A percentile compares a stretch with the other conserved stretches of the same genome.
Evolutionary conservation across 2,888 invertebrate genomes (phyloP).

Genomic region (Pachymerium ferrugineum): DNA sequence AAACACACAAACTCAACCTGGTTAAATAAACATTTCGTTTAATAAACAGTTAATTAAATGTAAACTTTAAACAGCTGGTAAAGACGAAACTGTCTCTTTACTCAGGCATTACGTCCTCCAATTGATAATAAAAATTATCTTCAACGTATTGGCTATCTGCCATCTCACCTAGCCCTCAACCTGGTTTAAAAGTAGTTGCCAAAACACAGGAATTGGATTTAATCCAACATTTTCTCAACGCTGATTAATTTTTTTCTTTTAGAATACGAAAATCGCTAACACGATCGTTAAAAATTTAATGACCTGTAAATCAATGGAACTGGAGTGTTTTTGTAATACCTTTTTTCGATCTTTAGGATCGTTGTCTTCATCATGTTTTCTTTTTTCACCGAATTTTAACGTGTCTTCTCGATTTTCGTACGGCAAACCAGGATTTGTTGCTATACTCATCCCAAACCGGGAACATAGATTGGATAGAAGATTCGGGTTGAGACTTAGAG

Average conservation of each 20-base stretch:
- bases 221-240: neutral
- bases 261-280: too few species aligned
- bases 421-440: neutral
- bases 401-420: neutral
- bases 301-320: too few species aligned
- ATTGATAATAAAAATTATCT: constrained; percentile 20
- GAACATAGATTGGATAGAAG: neutral
- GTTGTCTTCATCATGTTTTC: constrained; percentile 1
- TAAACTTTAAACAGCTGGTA: too few species aligned
- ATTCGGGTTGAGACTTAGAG: neutral
- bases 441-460: neutral
- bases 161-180: constrained; percentile 16
- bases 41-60: too few species aligned
- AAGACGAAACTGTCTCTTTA: neutral
- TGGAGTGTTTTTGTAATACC: neutral
- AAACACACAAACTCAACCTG: too few species aligned
- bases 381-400: neutral
- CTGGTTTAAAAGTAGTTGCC: neutral
- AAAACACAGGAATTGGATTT: neutral
- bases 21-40: too few species aligned
- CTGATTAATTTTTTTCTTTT: neutral
- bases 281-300: too few species aligned
- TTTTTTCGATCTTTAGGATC: constrained; percentile 8
- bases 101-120: neutral
- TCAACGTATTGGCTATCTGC: neutral